Evolutionary conservation across 2,113 vertebrate species (phyloP), one percentile per base, ranked within the genome.

Genomic region (Sminthopsis crassicaudata): DNA sequence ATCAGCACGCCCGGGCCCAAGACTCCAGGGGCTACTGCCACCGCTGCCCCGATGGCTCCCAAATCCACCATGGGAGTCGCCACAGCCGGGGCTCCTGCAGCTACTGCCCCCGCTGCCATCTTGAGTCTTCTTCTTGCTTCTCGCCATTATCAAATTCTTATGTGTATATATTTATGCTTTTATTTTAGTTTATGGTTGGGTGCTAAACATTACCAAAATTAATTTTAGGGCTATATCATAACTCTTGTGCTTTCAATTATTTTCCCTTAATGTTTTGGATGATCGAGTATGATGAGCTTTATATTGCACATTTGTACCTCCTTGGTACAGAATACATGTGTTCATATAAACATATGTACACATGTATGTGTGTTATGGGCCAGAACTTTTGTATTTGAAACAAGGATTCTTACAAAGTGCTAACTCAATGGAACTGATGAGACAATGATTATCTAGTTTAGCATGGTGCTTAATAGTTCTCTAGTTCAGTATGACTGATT

Each of bases 1-100:
- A 99, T 99, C 11, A 99, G 93, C 96, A 99, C 98, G 1, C 98
- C 98, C 5, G 98, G 98, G 0, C 98, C 96, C 0, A 97, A 98
- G 2, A 98, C 93, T 0, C 90, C 96, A 0, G 97, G 36, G 2
- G 55, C 57, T 10, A 92, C 92, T 57, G 91, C 92, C 48, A 57
- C 46, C 89, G 93, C 92, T 42, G 94, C 90, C 24, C 93, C 0
- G 95, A 50, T 1, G 94, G 97, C 22, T 91, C 95, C 2, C 92
- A 96, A 5, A 96, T 48, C 30, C 2, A 92, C 92, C 88, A 89
- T 90, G 27, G 89, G 30, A 76, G 93, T 91, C 51, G 94, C 90
- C 36, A 96, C 67, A n/a, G 67, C 67, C 67, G 67, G 67, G 67
- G 67, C 90, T 36, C 95, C 54, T 42, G 88, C 90, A n/a, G 53